Evolutionary conservation across 2,888 invertebrate genomes (phyloP), one percentile per base, ranked within the genome.

Genomic region (Meganola albula): DNA sequence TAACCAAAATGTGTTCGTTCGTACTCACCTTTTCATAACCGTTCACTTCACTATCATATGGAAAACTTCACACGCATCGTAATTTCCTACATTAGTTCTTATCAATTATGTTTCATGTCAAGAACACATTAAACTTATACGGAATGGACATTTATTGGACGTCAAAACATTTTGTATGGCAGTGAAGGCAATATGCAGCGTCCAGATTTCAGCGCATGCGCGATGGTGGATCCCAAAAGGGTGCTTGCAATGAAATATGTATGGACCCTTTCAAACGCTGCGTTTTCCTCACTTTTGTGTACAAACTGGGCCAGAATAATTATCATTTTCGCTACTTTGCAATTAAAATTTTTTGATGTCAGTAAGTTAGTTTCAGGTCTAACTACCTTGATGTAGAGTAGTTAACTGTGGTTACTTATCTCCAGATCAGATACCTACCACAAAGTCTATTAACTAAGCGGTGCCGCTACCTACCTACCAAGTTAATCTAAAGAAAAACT

Each of bases 171-270:
- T 66, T 66, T 60, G 63, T 69, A 64, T 63, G 62, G 64, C 61
- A 72, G 70, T 72, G 74, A 77, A 76, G 76, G 74, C 74, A 70
- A 73, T 64, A 74, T 73, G 75, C n/a, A n/a, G 84, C 84, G 83
- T 80, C 79, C 60, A 64, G 64, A 59, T 59, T 68, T 66, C 55
- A 50, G 75, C 84, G 84, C 84, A 85, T 85, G 84, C 84, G 84
- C 74, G 41, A 27, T 50, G 38, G 34, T 52, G 50, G 41, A 53
- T 49, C 42, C 47, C 47, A 51, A 49, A 56, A 54, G 65, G 67
- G 60, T 67, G 62, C 53, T 52, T 44, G 45, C 44, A 39, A 58
- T 61, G 42, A 61, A 66, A 63, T 60, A 62, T 59, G 48, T 49
- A 63, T 48, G 42, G 44, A 45, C 37, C 44, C 44, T 56, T 59